Conservation (phyloP, 2,888 invertebrate genomes). For the Idaea biselata region DNA sequence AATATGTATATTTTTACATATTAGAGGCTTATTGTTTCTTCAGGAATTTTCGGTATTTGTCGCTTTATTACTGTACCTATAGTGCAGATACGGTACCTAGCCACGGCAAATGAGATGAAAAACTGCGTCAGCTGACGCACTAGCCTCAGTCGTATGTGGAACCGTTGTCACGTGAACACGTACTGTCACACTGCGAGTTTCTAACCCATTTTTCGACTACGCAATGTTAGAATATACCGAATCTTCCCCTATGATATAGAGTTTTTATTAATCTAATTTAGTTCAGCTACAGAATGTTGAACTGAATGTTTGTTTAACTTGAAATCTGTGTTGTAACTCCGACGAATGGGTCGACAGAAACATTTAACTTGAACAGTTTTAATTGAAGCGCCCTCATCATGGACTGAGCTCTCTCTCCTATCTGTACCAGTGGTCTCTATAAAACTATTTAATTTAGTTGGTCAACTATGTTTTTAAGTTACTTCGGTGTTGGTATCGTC, state of each 20-base stretch:
- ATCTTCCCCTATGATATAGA: too few species aligned
- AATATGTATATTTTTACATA: not conserved
- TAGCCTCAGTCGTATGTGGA: too few species aligned
- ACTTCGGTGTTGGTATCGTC: conserved; percentile 14
- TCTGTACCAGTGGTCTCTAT: conserved; percentile 18
- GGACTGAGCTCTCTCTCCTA: conserved; percentile 33
- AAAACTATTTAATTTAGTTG: conserved; percentile 18
- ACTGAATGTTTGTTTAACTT: conserved; percentile 43
- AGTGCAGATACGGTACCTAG: too few species aligned
- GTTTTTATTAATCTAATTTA: conserved; percentile 30
- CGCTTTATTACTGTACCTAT: conserved; percentile 6
- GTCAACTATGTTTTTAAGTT: conserved; percentile 12
- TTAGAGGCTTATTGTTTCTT: conserved; percentile 16
- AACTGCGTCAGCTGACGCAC: too few species aligned
- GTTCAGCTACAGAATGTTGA: conserved; percentile 27
- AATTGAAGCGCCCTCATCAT: conserved; percentile 68
- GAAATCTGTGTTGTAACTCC: conserved; percentile 49
- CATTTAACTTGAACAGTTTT: conserved; percentile 73
- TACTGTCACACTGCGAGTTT: too few species aligned
- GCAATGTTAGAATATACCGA: too few species aligned
- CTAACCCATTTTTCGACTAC: too few species aligned
- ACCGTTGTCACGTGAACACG: too few species aligned
- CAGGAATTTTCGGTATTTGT: conserved; percentile 19
- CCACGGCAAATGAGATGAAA: too few species aligned
- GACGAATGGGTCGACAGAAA: conserved; percentile 60